Evolutionary conservation across 2,888 invertebrate genomes (phyloP).

Genomic region (Rapana venosa): DNA sequence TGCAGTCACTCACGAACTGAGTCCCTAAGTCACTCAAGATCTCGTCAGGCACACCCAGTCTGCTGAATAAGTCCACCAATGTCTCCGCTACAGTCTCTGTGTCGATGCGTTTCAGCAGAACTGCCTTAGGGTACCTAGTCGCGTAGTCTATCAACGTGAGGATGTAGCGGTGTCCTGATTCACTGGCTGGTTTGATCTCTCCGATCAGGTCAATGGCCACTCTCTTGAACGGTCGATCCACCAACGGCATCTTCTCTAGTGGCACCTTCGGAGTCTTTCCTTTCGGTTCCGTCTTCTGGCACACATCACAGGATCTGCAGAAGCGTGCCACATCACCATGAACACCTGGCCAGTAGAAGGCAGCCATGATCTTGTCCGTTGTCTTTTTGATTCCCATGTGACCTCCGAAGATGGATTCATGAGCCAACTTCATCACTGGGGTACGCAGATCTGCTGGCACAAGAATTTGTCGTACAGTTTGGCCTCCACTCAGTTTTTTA

Average conservation of each 20-base stretch:
- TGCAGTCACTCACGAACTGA: background rate
- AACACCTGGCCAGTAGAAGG: background rate
- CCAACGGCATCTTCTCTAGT: background rate
- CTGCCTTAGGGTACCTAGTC: background rate
- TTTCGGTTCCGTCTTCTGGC: background rate
- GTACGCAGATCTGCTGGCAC: no score
- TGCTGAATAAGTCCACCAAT: slow-evolving; percentile 42
- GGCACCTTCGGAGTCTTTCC: background rate
- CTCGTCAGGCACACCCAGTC: slow-evolving; percentile 41
- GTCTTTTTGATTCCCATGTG: no score
- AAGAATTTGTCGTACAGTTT: no score
- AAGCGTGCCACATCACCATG: background rate
- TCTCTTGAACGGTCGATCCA: background rate
- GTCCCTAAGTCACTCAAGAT: slow-evolving; percentile 50
- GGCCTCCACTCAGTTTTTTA: no score
- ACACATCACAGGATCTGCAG: background rate
- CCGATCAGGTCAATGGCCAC: background rate
- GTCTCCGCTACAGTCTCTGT: slow-evolving; percentile 43
- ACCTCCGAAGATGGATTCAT: no score
- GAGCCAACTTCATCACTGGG: no score
- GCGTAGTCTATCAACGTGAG: slow-evolving; percentile 28
- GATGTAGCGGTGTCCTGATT: slow-evolving; percentile 45
- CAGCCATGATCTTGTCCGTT: background rate
- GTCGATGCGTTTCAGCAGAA: background rate
- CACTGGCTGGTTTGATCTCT: background rate